Evolutionary conservation across 2,888 invertebrate species (phyloP).

Genomic region (Portevinia maculata): DNA sequence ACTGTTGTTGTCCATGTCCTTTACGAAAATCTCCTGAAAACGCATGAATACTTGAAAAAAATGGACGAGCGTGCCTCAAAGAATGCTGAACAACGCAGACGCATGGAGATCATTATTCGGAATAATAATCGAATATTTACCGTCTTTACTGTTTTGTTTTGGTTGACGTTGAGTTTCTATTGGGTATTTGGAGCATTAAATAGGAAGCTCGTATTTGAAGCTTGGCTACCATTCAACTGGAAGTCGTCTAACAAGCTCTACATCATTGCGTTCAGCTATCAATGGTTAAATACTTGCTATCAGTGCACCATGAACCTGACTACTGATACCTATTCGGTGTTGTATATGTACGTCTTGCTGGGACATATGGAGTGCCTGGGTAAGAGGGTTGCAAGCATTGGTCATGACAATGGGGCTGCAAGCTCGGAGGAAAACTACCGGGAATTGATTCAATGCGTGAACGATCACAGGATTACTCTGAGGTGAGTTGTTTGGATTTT

Average conservation of each 20-base stretch:
- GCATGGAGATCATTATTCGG: slow-evolving; percentile 53
- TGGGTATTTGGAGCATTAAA: slow-evolving; percentile 61
- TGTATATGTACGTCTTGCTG: slow-evolving; percentile 72
- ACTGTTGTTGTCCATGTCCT: slow-evolving; percentile 41
- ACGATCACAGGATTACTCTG: slow-evolving; percentile 75
- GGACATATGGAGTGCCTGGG: slow-evolving; percentile 74
- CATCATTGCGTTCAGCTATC: slow-evolving; percentile 60
- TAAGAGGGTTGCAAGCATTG: slow-evolving; percentile 74
- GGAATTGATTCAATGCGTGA: slow-evolving; percentile 75
- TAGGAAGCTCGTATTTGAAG: slow-evolving; percentile 66
- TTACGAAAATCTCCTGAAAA: slow-evolving; percentile 38
- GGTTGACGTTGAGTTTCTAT: slow-evolving; percentile 63
- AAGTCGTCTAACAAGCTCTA: slow-evolving; percentile 35
- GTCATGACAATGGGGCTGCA: slow-evolving; percentile 21
- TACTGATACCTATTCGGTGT: slow-evolving; percentile 74
- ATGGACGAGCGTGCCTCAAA: slow-evolving; percentile 70
- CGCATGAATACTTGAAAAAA: slow-evolving; percentile 44
- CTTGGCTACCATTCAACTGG: slow-evolving; percentile 58
- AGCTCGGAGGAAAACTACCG: slow-evolving; percentile 60
- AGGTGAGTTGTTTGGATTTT: slow-evolving; percentile 55
- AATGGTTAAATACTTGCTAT: slow-evolving; percentile 52
- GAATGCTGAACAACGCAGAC: slow-evolving; percentile 46
- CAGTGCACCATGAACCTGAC: slow-evolving; percentile 65
- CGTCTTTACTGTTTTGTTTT: slow-evolving; percentile 62
- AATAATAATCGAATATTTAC: slow-evolving; percentile 57